Evolutionary conservation across 2,113 vertebrate species (phyloP).

Genomic region (Pipa parva): DNA sequence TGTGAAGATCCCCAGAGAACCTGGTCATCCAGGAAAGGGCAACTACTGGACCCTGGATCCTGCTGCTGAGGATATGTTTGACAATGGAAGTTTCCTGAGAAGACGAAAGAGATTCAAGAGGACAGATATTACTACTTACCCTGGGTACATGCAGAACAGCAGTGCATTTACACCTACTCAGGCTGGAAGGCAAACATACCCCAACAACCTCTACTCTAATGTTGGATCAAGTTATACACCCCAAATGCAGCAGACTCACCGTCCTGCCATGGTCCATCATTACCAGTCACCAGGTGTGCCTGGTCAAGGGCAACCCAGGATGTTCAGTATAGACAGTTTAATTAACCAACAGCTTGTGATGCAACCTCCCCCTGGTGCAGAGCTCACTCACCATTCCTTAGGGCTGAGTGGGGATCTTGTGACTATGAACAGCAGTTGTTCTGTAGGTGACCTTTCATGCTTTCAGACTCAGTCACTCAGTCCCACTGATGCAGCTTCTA

Average conservation of each 20-base stretch:
- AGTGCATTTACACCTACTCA: conserved; percentile 78
- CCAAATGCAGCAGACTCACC: conserved; percentile 56
- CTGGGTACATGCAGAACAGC: conserved; percentile 81
- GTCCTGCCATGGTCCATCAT: conserved; percentile 70
- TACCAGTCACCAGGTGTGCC: conserved; percentile 65
- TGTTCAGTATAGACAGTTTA: conserved; percentile 93
- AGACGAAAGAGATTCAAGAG: conserved; percentile 79
- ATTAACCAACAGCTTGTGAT: conserved; percentile 76
- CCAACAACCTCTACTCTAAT: conserved; percentile 64
- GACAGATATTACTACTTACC: conserved; percentile 83
- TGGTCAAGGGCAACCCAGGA: conserved; percentile 68
- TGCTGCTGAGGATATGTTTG: conserved; percentile 82
- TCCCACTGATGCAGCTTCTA: conserved; percentile 47
- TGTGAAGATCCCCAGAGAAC: conserved; percentile 81
- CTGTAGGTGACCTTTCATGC: conserved; percentile 64
- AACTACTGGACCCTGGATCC: conserved; percentile 84
- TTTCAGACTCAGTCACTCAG: conserved; percentile 71
- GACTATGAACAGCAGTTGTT: conserved; percentile 65
- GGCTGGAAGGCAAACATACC: conserved; percentile 62
- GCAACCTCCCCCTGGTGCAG: conserved; percentile 60
- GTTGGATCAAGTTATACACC: conserved; percentile 61
- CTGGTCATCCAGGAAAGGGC: conserved; percentile 76
- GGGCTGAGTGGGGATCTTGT: conserved; percentile 60
- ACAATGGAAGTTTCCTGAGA: conserved; percentile 78
- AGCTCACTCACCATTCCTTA: conserved; percentile 62